Conservation (phyloP, 2,888 invertebrate species). For the Adelognathus sp. region DNA sequence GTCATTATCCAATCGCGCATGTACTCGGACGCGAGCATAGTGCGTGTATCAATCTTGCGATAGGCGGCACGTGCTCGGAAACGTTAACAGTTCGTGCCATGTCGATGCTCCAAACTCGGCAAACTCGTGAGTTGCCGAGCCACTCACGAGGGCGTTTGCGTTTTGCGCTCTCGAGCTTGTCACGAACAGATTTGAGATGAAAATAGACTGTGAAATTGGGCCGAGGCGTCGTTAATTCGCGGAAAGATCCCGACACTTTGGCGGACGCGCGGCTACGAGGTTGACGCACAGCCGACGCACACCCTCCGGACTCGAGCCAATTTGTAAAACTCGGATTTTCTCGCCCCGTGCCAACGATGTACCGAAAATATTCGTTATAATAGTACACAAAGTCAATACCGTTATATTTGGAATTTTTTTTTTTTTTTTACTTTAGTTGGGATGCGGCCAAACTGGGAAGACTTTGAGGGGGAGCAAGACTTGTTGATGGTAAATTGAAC, state of each 20-base stretch:
- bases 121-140: neutral
- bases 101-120: neutral
- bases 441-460: no score
- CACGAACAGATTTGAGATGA: slow-evolving; percentile 55
- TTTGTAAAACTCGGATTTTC: slow-evolving; percentile 30
- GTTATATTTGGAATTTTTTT: no score
- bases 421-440: no score
- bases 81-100: slow-evolving; percentile 27
- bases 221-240: slow-evolving; percentile 62
- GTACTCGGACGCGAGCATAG: neutral
- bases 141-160: neutral
- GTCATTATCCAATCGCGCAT: neutral
- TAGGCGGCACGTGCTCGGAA: slow-evolving; percentile 49
- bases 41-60: slow-evolving; percentile 40
- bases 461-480: no score
- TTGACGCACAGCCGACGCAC: slow-evolving; percentile 46
- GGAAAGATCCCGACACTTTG: slow-evolving; percentile 58
- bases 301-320: slow-evolving; percentile 39
- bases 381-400: no score
- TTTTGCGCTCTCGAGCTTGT: slow-evolving; percentile 17
- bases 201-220: slow-evolving; percentile 63
- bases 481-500: no score
- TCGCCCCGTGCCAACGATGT: no score
- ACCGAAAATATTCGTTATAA: no score
- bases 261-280: slow-evolving; percentile 59